Evolutionary conservation across 2,797 vertebrate species (phyloP).

Genomic region (Propithecus perrieri): DNA sequence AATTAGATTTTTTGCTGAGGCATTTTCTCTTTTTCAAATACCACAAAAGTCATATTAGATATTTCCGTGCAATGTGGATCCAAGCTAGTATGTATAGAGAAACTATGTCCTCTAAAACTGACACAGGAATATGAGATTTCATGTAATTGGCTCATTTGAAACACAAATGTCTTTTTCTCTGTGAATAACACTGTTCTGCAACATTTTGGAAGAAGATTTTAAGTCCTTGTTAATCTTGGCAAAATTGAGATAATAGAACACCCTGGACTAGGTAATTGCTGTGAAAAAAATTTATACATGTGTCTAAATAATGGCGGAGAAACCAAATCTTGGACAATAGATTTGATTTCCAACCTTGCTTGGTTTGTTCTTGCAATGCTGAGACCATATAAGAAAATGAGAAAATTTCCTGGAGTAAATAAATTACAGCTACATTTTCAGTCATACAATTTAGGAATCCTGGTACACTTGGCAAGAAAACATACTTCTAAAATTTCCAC

Average conservation of each 20-base stretch:
- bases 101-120: not conserved
- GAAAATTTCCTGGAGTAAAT: not conserved
- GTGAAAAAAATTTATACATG: not conserved
- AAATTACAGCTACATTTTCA: not conserved
- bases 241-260: conserved; percentile 36
- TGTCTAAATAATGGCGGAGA: not conserved
- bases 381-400: not conserved
- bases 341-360: not conserved
- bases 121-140: not conserved
- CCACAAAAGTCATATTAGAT: not conserved
- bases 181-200: not conserved
- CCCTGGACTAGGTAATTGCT: not conserved
- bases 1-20: not conserved
- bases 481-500: not conserved
- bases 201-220: not conserved
- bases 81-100: not conserved
- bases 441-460: not conserved
- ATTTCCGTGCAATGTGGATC: not conserved
- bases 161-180: not conserved
- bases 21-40: not conserved
- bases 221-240: not conserved
- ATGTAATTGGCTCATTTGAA: not conserved
- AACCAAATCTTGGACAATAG: conserved; percentile 12
- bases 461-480: not conserved
- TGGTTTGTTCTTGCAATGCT: not conserved